phyloP scores from a whole-genome alignment of 2,113 vertebrate genomes.

The Nipponia nippon region DNA sequence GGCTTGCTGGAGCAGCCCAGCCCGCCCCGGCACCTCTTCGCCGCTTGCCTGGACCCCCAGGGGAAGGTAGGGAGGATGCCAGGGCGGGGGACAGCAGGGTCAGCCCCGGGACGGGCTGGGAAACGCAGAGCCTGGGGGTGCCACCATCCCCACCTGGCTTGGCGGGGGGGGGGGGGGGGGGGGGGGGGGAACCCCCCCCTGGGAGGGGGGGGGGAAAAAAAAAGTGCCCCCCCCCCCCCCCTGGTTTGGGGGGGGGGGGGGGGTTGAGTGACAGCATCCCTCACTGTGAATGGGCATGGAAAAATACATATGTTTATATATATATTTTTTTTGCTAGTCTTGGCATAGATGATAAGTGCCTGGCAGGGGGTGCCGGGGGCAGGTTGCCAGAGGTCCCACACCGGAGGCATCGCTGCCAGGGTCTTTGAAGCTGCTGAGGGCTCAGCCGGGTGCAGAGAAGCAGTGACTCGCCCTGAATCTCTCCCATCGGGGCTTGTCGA shows the following conservation, averaged over 20 bases:
- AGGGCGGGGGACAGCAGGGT: background rate
- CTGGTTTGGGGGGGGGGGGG: too few species aligned
- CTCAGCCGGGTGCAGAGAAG: background rate
- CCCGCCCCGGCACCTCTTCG: background rate
- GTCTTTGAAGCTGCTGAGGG: background rate
- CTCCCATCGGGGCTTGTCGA: background rate
- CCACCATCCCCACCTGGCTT: too few species aligned
- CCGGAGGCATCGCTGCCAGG: fast-evolving
- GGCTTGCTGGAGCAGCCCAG: background rate
- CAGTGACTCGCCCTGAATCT: fast-evolving
- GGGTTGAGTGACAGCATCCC: background rate
- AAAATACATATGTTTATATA: background rate
- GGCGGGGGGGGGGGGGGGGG: too few species aligned
- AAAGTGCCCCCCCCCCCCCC: too few species aligned
- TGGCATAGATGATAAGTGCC: background rate
- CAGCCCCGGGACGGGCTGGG: background rate
- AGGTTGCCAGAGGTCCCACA: fast-evolving
- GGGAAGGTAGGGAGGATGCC: background rate
- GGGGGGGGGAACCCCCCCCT: too few species aligned
- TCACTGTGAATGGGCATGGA: fast-evolving
- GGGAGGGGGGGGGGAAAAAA: too few species aligned
- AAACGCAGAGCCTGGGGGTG: background rate
- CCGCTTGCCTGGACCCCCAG: conserved; percentile 2
- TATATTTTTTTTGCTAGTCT: background rate
- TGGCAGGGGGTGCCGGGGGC: fast-evolving